Percentiles rank a stretch among this genome's conserved stretches.
phyloP scores from a whole-genome alignment of 2,888 invertebrate genomes.

The Hesperia comma region DNA sequence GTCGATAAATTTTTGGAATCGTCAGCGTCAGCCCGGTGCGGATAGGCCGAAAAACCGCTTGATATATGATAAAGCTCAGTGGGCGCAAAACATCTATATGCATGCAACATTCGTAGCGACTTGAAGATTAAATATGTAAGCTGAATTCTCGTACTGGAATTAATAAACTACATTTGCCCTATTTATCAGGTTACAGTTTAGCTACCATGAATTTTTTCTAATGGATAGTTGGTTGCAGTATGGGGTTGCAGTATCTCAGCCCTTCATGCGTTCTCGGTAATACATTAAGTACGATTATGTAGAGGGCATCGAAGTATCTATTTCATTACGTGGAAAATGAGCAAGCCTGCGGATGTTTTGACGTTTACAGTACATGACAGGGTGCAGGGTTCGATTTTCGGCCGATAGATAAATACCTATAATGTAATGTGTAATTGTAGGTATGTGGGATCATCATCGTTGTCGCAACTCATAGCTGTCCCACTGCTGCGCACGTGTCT shows the following conservation, averaged over 20 bases:
- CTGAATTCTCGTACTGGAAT: too few relatives aligned
- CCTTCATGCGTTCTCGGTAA: neutral
- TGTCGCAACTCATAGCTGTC: too few relatives aligned
- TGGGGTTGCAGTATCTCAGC: too few relatives aligned
- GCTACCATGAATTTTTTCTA: neutral
- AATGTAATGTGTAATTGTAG: too few relatives aligned
- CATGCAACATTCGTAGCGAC: neutral
- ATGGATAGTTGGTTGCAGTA: too few relatives aligned
- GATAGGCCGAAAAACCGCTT: constrained; percentile 31
- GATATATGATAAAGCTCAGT: constrained; percentile 30
- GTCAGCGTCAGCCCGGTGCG: constrained; percentile 32
- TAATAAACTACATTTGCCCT: too few relatives aligned
- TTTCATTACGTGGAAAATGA: neutral
- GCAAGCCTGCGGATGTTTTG: too few relatives aligned
- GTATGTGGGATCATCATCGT: too few relatives aligned
- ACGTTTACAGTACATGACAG: too few relatives aligned
- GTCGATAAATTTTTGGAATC: constrained; percentile 50
- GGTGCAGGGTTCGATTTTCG: too few relatives aligned
- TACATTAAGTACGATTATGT: neutral
- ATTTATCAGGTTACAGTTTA: neutral
- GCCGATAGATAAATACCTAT: too few relatives aligned
- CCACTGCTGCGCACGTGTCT: too few relatives aligned
- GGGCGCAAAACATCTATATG: constrained; percentile 19
- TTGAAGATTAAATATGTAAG: neutral
- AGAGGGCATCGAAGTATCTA: neutral